Conservation (phyloP, 2,888 invertebrate genomes). For the Isoperla grammatica region DNA sequence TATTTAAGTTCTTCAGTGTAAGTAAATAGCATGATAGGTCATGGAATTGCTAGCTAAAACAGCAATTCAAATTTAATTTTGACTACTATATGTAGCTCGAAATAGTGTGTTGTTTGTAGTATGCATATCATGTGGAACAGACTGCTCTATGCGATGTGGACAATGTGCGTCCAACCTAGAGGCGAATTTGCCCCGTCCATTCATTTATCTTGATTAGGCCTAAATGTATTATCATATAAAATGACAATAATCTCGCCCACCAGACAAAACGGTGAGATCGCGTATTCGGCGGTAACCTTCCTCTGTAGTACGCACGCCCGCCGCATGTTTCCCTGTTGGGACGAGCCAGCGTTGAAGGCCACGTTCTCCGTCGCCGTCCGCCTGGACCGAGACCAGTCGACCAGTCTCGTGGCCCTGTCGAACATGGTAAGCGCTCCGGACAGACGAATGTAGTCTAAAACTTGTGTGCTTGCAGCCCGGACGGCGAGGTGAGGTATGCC, state of each 20-base stretch:
- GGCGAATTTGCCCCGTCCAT: no score
- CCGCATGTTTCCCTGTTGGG: constrained; percentile 53
- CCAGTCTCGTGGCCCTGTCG: constrained; percentile 46
- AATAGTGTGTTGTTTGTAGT: no score
- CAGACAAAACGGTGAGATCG: constrained; percentile 34
- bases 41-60: no score
- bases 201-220: no score
- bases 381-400: constrained; percentile 43
- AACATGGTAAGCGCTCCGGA: constrained; percentile 46
- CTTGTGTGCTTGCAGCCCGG: constrained; percentile 39
- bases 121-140: no score
- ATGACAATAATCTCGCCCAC: neutral
- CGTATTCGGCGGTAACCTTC: constrained; percentile 46
- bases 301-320: constrained; percentile 45
- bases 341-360: constrained; percentile 53
- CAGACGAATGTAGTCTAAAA: neutral
- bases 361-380: constrained; percentile 46
- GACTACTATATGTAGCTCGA: no score
- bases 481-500: constrained; percentile 72
- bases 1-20: no score
- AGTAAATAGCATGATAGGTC: no score
- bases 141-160: no score
- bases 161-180: no score
- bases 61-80: no score
- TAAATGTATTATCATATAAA: no score